Conservation (phyloP, 2,888 invertebrate genomes). For the Caenorhabditis sp. region DNA sequence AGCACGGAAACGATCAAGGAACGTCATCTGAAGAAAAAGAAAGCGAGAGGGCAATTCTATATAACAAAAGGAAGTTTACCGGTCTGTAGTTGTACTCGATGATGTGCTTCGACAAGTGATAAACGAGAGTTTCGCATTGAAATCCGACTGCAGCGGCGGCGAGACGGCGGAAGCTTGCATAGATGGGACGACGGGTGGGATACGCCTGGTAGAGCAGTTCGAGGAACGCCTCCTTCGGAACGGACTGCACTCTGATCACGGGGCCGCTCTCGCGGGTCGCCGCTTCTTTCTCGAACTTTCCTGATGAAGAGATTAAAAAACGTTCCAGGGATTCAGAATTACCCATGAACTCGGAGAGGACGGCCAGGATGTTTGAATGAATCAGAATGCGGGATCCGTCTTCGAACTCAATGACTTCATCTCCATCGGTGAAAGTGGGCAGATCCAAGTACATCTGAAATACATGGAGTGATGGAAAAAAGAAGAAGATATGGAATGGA, state of each 20-base stretch:
- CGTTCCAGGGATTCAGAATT: not conserved
- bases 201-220: conserved; percentile 68
- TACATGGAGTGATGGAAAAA: too few species aligned
- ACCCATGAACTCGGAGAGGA: conserved; percentile 64
- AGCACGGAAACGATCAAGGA: conserved; percentile 45
- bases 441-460: conserved; percentile 61
- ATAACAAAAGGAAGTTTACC: conserved; percentile 20
- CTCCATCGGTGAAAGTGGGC: conserved; percentile 63
- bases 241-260: conserved; percentile 34
- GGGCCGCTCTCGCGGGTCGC: conserved; percentile 23
- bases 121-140: conserved; percentile 52
- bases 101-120: conserved; percentile 57
- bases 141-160: conserved; percentile 61
- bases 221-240: conserved; percentile 57
- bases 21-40: conserved; percentile 55
- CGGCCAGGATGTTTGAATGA: conserved; percentile 57
- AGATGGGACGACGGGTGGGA: conserved; percentile 66
- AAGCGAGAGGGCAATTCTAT: too few species aligned
- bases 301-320: not conserved
- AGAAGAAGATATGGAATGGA: too few species aligned
- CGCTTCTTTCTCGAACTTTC: conserved; percentile 44
- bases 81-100: conserved; percentile 60
- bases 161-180: conserved; percentile 62
- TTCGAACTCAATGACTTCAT: conserved; percentile 61
- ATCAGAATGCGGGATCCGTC: conserved; percentile 57